These are phyloP conservation scores for Aplocera efformata DNA, from an alignment of 2,888 invertebrate species.

Conservation along the genomic window DNA sequence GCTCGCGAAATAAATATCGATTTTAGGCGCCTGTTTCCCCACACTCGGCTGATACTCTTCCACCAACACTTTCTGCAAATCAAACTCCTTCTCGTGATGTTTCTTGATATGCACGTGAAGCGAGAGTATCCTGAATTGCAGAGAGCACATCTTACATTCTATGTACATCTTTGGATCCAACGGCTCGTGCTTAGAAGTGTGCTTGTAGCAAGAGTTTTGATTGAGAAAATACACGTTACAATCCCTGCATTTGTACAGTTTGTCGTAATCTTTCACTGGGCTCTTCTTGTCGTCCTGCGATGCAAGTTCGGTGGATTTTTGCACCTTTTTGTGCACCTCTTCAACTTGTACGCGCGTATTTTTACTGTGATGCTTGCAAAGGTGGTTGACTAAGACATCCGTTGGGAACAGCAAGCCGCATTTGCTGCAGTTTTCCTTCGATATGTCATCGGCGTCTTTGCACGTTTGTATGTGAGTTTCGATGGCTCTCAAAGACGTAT, in stretches of 20 bases:
- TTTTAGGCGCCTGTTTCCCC: slow-evolving; percentile 9
- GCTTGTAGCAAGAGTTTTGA: slow-evolving; percentile 40
- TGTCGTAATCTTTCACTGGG: slow-evolving; percentile 13
- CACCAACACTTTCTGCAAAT: slow-evolving; percentile 40
- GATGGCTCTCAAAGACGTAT: slow-evolving; percentile 31
- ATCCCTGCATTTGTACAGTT: slow-evolving; percentile 34
- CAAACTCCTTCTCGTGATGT: slow-evolving; percentile 42
- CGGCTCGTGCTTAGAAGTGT: slow-evolving; percentile 32
- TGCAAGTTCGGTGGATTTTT: neutral
- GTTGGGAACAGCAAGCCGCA: slow-evolving; percentile 41
- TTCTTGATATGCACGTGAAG: slow-evolving; percentile 41
- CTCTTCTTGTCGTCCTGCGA: neutral
- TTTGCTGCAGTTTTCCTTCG: slow-evolving; percentile 42
- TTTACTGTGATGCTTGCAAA: slow-evolving; percentile 42
- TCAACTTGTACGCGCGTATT: slow-evolving; percentile 20
- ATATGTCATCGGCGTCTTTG: slow-evolving; percentile 14
- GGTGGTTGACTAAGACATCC: slow-evolving; percentile 37
- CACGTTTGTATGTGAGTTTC: slow-evolving; percentile 35
- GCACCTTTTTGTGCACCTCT: slow-evolving; percentile 5
- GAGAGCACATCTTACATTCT: slow-evolving; percentile 52
- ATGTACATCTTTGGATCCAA: slow-evolving; percentile 49
- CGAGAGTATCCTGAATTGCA: slow-evolving; percentile 46
- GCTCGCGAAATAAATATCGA: slow-evolving; percentile 36
- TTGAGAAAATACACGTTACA: slow-evolving; percentile 51
- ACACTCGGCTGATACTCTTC: slow-evolving; percentile 37